Conservation (phyloP, 2,888 invertebrate genomes). For the Harpagoxenus sublaevis region DNA sequence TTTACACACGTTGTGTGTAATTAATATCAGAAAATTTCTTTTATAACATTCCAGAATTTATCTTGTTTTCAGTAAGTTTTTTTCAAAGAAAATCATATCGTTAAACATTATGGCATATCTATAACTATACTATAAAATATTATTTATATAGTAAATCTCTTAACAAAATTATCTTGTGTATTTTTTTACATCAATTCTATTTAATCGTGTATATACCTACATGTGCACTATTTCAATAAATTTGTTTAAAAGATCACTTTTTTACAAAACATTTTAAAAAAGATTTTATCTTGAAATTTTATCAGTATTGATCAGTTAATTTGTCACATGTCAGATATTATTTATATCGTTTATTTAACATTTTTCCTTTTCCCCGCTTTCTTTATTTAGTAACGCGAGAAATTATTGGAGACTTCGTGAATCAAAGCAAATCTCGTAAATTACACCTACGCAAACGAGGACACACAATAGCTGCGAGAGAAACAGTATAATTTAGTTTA, state of each 20-base stretch:
- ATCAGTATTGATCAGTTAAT: neutral
- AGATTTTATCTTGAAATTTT: neutral
- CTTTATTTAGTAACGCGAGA: neutral
- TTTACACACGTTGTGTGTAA: neutral
- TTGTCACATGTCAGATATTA: neutral
- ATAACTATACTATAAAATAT: neutral
- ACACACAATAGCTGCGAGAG: conserved; percentile 21
- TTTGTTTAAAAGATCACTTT: neutral
- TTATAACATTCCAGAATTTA: neutral
- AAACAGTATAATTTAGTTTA: conserved; percentile 26
- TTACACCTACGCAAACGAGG: conserved; percentile 13
- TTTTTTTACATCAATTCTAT: neutral
- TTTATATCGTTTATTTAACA: neutral
- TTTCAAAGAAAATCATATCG: neutral
- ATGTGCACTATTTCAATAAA: neutral
- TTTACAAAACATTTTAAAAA: conserved; percentile 1
- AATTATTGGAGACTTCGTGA: neutral
- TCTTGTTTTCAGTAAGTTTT: neutral
- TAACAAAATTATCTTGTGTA: neutral
- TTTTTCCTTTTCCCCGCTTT: neutral
- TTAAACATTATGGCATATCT: neutral
- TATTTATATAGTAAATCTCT: neutral
- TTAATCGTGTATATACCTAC: no score
- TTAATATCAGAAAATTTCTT: neutral
- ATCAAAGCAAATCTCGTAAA: conserved; percentile 34